Evolutionary conservation across 2,888 invertebrate species (phyloP).

Genomic region (Laothoe populi): DNA sequence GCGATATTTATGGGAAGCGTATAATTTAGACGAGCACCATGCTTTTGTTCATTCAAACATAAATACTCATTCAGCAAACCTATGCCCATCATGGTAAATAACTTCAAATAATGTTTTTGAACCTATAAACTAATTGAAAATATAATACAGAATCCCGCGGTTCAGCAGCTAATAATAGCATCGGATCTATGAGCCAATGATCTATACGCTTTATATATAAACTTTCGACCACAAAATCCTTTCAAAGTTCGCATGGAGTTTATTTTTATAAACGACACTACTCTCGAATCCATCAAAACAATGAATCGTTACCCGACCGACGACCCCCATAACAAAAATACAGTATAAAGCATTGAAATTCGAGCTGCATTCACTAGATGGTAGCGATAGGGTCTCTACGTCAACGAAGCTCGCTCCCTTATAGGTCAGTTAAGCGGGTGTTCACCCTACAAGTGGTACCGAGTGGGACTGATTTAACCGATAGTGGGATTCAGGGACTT

Average conservation of each 20-base stretch:
- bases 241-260: neutral
- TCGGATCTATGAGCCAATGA: no score
- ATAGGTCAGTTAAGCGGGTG: constrained; percentile 73
- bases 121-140: no score
- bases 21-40: no score
- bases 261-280: constrained; percentile 26
- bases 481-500: constrained; percentile 53
- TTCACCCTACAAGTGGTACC: constrained; percentile 66
- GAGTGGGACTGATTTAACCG: constrained; percentile 73
- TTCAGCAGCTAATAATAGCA: no score
- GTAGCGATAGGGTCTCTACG: constrained; percentile 54
- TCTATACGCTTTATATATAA: neutral
- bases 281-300: constrained; percentile 39
- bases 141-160: neutral
- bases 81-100: no score
- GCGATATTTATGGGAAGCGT: no score
- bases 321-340: constrained; percentile 58
- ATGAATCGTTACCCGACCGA: constrained; percentile 49
- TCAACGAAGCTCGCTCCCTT: constrained; percentile 49
- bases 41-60: no score
- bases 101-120: no score
- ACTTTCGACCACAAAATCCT: neutral
- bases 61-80: no score
- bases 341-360: constrained; percentile 61
- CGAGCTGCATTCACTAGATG: constrained; percentile 57